Evolutionary conservation across 1,140 invertebrate species (phyloP).

Genomic region (Catajapyx aquilonaris): DNA sequence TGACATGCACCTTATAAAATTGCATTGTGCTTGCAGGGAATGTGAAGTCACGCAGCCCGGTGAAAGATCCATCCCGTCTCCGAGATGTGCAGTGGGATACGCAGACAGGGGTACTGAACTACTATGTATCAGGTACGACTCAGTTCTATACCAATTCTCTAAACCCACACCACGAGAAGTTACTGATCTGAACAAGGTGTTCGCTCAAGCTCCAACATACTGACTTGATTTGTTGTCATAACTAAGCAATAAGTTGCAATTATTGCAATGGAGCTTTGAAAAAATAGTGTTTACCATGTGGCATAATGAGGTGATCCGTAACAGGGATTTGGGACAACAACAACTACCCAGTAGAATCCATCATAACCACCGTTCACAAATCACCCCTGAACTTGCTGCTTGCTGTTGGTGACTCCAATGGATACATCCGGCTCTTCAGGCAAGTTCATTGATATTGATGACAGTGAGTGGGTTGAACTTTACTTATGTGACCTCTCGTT

Average conservation of each 20-base stretch:
- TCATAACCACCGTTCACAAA: conserved; percentile 56
- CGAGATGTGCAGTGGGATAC: not conserved
- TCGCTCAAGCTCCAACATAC: too few species aligned
- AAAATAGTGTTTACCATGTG: too few species aligned
- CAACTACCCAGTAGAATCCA: conserved; percentile 57
- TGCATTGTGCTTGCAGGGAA: not conserved
- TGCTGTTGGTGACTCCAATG: conserved; percentile 72
- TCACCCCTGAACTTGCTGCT: conserved; percentile 62
- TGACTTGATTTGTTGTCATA: too few species aligned
- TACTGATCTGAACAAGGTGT: too few species aligned
- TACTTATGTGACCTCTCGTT: conserved; percentile 6
- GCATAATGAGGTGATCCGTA: too few species aligned
- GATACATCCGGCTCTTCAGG: conserved; percentile 71
- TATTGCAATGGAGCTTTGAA: too few species aligned
- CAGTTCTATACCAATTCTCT: too few species aligned
- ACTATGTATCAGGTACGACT: not conserved
- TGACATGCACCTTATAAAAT: too few species aligned
- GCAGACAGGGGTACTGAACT: not conserved
- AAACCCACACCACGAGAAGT: too few species aligned
- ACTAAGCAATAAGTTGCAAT: too few species aligned
- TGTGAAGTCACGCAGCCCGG: not conserved
- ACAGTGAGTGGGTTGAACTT: not conserved
- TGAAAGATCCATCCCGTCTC: not conserved
- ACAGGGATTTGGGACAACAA: conserved; percentile 76
- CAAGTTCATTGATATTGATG: conserved; percentile 14